These are phyloP conservation scores for Epizoanthus stellaris DNA, from an alignment of 92 coral and sea anemone species.

Conservation along the genomic window DNA sequence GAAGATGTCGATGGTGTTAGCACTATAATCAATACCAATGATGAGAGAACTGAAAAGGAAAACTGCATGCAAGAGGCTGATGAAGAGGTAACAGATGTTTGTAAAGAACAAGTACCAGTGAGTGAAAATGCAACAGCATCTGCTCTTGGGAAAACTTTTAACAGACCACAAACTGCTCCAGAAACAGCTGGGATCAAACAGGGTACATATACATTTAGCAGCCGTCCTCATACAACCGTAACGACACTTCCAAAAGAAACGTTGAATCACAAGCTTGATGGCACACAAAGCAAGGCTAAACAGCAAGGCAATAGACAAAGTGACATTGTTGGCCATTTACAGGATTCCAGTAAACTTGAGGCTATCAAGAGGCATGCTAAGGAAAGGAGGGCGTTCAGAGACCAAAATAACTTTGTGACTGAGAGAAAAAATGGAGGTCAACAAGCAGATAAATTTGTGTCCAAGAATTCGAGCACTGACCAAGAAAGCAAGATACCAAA, in stretches of 20 bases:
- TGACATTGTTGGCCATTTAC: background rate
- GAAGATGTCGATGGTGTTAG: background rate
- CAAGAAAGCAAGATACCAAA: conserved; percentile 31
- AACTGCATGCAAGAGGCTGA: conserved; percentile 29
- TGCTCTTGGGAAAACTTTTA: conserved; percentile 7
- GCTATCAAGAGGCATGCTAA: conserved; percentile 13
- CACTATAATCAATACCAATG: background rate
- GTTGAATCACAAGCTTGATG: background rate
- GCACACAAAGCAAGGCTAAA: conserved; percentile 7
- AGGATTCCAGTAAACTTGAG: conserved; percentile 30
- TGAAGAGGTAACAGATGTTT: conserved; percentile 18
- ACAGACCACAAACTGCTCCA: conserved; percentile 48
- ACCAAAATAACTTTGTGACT: background rate
- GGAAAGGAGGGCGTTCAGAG: conserved; percentile 20
- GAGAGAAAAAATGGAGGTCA: conserved; percentile 12
- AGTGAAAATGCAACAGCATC: conserved; percentile 18
- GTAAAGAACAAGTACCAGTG: conserved; percentile 12
- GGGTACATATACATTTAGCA: conserved; percentile 88
- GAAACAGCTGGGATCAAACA: conserved; percentile 69
- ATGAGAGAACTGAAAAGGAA: conserved; percentile 17
- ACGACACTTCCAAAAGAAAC: conserved; percentile 16
- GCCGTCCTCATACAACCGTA: conserved; percentile 61
- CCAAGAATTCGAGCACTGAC: background rate
- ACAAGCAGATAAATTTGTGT: background rate
- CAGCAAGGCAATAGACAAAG: conserved; percentile 8